Percentiles rank a stretch among this genome's conserved stretches.
phyloP scores from a whole-genome alignment of 2,113 vertebrate genomes.

The Ophthalmolycus amberensis region DNA sequence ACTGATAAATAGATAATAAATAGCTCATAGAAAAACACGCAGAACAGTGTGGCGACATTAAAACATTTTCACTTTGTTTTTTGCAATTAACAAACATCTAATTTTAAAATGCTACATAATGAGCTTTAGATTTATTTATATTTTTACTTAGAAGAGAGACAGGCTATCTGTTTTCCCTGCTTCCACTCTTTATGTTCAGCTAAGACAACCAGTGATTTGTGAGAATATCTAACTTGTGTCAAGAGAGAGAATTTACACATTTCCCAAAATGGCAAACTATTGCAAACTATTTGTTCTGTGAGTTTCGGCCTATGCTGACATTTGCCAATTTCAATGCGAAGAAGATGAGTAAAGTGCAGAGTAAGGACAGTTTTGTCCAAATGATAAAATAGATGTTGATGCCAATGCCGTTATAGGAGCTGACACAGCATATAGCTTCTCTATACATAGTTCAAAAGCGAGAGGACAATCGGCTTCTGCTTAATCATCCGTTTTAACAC shows the following conservation, averaged over 20 bases:
- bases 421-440: slow-evolving; percentile 61
- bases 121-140: neutral
- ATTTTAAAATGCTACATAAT: neutral
- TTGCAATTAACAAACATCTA: neutral
- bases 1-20: neutral
- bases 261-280: neutral
- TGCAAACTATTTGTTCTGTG: neutral
- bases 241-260: neutral
- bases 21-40: neutral
- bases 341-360: slow-evolving; percentile 47
- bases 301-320: slow-evolving; percentile 20
- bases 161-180: neutral
- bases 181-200: neutral
- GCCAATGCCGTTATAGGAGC: slow-evolving; percentile 58
- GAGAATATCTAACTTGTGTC: neutral
- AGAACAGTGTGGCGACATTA: neutral
- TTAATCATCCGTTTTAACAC: slow-evolving; percentile 71
- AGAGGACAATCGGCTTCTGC: slow-evolving; percentile 59
- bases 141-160: neutral
- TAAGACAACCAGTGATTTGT: neutral
- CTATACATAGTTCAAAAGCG: slow-evolving; percentile 58
- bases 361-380: slow-evolving; percentile 40
- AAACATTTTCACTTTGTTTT: neutral
- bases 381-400: slow-evolving; percentile 67
- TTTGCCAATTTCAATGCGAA: slow-evolving; percentile 31